Percentiles rank a stretch among this genome's conserved stretches.
Evolutionary conservation across 2,113 vertebrate species (phyloP).

Genomic region (Dipodomys spectabilis): DNA sequence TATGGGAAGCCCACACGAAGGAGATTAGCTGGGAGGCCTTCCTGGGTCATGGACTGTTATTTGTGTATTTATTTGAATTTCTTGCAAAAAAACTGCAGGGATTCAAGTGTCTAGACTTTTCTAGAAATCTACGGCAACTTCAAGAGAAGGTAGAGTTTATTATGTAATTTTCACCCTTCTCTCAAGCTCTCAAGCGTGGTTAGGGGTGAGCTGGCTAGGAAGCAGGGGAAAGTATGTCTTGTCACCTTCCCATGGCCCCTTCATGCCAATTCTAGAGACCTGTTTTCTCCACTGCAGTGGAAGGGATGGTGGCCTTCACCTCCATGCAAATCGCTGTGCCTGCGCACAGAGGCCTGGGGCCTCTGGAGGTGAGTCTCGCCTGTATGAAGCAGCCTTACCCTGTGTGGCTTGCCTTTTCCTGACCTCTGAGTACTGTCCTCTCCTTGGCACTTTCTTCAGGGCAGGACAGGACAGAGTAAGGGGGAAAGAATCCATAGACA

Average conservation of each 20-base stretch:
- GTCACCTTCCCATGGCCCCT: background rate
- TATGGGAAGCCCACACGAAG: background rate
- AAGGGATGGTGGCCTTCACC: background rate
- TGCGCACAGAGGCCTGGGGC: too few relatives aligned
- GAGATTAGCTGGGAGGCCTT: background rate
- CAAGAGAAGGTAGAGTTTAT: background rate
- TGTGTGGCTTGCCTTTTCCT: background rate
- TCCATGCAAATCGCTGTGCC: too few relatives aligned
- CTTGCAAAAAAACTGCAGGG: background rate
- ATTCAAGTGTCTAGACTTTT: background rate
- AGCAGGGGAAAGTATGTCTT: background rate
- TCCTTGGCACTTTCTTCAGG: background rate
- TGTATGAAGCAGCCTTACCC: background rate
- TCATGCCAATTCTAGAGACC: too few relatives aligned
- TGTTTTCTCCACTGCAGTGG: background rate
- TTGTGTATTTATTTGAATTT: too few relatives aligned
- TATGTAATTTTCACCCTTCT: background rate
- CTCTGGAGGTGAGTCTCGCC: background rate
- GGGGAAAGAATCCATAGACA: too few relatives aligned
- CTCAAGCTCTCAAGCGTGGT: background rate
- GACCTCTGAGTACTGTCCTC: background rate
- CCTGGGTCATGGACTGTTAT: too few relatives aligned
- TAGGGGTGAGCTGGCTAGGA: background rate
- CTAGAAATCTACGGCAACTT: background rate
- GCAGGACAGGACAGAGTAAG: background rate